Conservation (phyloP, 2,888 invertebrate genomes). For the Atrina japonica region DNA sequence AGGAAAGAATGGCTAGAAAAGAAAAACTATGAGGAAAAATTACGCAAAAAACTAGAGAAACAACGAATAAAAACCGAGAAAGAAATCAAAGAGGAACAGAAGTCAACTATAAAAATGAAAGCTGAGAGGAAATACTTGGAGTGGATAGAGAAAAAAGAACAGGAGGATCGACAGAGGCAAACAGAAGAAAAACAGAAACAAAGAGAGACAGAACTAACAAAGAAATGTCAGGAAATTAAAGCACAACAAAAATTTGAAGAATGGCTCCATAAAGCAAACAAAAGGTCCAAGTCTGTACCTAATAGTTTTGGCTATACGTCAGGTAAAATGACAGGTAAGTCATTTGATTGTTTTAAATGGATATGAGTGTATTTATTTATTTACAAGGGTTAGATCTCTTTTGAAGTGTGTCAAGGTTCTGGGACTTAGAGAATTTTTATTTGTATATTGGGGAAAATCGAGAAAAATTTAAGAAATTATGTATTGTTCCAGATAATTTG, state of each 20-base stretch:
- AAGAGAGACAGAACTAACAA: constrained; percentile 60
- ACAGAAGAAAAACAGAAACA: constrained; percentile 62
- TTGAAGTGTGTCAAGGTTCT: too few species aligned
- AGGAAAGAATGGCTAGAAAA: constrained; percentile 67
- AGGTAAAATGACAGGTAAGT: constrained; percentile 73
- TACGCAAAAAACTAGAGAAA: constrained; percentile 57
- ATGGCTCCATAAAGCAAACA: constrained; percentile 67
- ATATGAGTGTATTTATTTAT: too few species aligned
- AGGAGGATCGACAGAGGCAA: constrained; percentile 64
- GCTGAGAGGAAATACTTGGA: constrained; percentile 63
- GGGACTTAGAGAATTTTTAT: too few species aligned
- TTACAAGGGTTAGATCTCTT: too few species aligned
- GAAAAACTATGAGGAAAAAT: constrained; percentile 60
- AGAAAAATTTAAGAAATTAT: too few species aligned
- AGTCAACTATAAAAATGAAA: constrained; percentile 62
- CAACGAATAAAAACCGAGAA: constrained; percentile 58
- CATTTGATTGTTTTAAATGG: too few species aligned
- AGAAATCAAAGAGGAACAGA: constrained; percentile 63
- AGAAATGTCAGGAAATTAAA: constrained; percentile 58
- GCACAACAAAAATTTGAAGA: constrained; percentile 68
- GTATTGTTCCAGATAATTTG: too few species aligned
- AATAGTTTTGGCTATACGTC: constrained; percentile 71
- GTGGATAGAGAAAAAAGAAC: constrained; percentile 68
- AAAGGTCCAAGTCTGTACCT: constrained; percentile 66
- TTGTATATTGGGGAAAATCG: too few species aligned